A percentile compares a stretch with the other conserved stretches of the same genome.
phyloP scores from a whole-genome alignment of 2,797 vertebrate genomes.

The Podarcis siculus region DNA sequence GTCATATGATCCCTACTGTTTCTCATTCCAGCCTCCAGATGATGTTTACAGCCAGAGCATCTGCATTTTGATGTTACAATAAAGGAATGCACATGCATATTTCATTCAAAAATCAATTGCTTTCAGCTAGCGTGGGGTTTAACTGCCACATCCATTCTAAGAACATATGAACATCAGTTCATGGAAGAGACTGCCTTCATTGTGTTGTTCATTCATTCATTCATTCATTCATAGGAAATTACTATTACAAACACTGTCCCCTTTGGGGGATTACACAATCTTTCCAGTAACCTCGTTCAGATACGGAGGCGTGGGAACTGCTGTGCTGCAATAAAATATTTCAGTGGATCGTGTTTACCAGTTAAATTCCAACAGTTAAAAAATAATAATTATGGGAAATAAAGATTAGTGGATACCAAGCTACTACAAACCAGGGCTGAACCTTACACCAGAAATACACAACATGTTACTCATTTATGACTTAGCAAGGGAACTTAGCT shows the following conservation, averaged over 20 bases:
- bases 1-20: background rate
- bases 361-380: background rate
- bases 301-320: background rate
- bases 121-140: slow-evolving; percentile 15
- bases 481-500: background rate
- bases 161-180: slow-evolving; percentile 43
- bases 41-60: background rate
- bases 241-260: slow-evolving; percentile 33
- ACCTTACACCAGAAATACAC: background rate
- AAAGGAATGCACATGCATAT: background rate
- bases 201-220: slow-evolving; percentile 43
- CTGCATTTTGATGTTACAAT: background rate
- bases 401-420: slow-evolving; percentile 10
- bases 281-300: slow-evolving; percentile 39
- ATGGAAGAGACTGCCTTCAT: slow-evolving; percentile 23
- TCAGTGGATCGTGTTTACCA: slow-evolving; percentile 15
- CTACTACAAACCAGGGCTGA: background rate
- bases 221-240: slow-evolving; percentile 53
- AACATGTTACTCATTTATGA: background rate
- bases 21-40: background rate
- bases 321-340: slow-evolving; percentile 38
- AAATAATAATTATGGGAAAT: background rate
- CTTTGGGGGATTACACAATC: slow-evolving; percentile 41
- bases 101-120: slow-evolving; percentile 20
- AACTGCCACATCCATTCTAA: slow-evolving; percentile 34